Conservation (phyloP, 1,140 invertebrate genomes). For the Holotrichia oblita region DNA sequence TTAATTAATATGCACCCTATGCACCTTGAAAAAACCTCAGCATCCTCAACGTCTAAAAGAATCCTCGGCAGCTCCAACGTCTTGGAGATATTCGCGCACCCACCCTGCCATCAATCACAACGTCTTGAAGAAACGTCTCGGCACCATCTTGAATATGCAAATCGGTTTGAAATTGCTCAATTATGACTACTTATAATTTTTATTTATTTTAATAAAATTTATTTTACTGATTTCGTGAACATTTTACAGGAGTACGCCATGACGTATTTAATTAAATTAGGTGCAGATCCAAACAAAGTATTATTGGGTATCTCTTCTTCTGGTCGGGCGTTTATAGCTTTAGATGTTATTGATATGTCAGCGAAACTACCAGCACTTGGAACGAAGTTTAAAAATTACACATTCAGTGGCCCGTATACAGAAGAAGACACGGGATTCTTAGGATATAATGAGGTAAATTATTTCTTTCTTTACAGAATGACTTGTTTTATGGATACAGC, state of each 20-base stretch:
- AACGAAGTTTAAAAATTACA: constrained; percentile 63
- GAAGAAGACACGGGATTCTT: constrained; percentile 79
- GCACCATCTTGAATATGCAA: too few relatives aligned
- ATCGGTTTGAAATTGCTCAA: too few relatives aligned
- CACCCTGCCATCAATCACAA: too few relatives aligned
- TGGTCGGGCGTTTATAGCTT: constrained; percentile 79
- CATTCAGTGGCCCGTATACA: constrained; percentile 80
- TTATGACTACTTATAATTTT: too few relatives aligned
- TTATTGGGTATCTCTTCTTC: constrained; percentile 86
- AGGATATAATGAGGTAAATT: constrained; percentile 80
- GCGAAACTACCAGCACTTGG: constrained; percentile 61
- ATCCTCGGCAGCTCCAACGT: too few relatives aligned
- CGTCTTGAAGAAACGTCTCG: too few relatives aligned
- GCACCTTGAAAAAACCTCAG: too few relatives aligned
- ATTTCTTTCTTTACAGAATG: neutral
- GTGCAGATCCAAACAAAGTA: constrained; percentile 79
- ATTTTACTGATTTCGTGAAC: neutral
- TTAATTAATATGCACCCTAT: too few relatives aligned
- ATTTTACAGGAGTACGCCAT: constrained; percentile 73
- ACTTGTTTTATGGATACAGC: neutral
- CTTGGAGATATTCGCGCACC: too few relatives aligned
- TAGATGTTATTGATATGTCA: constrained; percentile 45
- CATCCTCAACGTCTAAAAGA: too few relatives aligned
- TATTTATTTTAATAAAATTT: neutral
- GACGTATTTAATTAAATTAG: constrained; percentile 76